phyloP scores from a whole-genome alignment of 2,888 invertebrate genomes.

The Diogma glabrata region DNA sequence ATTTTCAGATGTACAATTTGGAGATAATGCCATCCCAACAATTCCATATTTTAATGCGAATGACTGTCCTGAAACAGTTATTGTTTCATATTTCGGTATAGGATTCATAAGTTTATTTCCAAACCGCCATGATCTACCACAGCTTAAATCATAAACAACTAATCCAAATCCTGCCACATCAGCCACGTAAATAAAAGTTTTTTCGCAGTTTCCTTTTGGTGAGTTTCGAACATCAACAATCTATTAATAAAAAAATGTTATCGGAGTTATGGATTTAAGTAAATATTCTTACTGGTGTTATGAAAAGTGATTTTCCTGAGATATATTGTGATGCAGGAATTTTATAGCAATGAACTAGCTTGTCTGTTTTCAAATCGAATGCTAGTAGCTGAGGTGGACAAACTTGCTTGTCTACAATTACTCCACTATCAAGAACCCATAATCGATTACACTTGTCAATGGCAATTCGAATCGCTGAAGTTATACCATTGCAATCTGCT shows the following conservation, averaged over 20 bases:
- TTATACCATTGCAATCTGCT: conserved; percentile 49
- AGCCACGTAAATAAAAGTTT: conserved; percentile 51
- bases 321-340: conserved; percentile 26
- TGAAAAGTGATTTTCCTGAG: conserved; percentile 29
- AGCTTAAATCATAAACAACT: conserved; percentile 44
- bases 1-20: conserved; percentile 9
- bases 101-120: conserved; percentile 45
- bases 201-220: conserved; percentile 37
- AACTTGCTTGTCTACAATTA: conserved; percentile 43
- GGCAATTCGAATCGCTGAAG: conserved; percentile 62
- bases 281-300: no score
- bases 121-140: conserved; percentile 44
- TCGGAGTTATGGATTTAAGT: no score
- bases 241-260: no score
- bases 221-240: conserved; percentile 44
- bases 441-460: conserved; percentile 51
- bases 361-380: conserved; percentile 54
- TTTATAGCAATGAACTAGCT: conserved; percentile 35
- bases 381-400: conserved; percentile 65
- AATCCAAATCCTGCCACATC: conserved; percentile 49
- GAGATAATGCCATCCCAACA: conserved; percentile 46
- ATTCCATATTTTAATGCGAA: conserved; percentile 60
- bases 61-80: conserved; percentile 42
- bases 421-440: conserved; percentile 53
- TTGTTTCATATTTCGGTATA: conserved; percentile 45